Evolutionary conservation across 2,113 vertebrate genomes (phyloP).

Genomic region (Crotalus horridus): DNA sequence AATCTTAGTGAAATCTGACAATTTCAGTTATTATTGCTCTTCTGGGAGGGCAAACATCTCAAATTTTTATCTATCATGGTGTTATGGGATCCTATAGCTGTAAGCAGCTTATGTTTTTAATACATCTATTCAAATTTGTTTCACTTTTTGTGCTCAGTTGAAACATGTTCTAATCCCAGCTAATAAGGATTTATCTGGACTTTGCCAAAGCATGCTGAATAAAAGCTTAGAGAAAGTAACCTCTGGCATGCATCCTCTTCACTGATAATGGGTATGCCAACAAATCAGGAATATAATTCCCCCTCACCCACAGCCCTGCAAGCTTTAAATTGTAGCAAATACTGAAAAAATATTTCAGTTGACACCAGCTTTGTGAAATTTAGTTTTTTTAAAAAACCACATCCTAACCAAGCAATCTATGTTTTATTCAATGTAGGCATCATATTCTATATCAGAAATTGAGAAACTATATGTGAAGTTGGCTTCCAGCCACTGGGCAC

Average conservation of each 20-base stretch:
- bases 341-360: neutral
- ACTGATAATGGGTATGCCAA: neutral
- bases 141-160: neutral
- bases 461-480: neutral
- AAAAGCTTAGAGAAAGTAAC: neutral
- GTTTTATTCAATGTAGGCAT: neutral
- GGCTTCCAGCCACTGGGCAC: neutral
- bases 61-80: neutral
- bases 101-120: slow-evolving; percentile 14
- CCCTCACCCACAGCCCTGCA: neutral
- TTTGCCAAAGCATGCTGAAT: neutral
- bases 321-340: neutral
- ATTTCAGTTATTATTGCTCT: neutral
- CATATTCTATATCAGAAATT: neutral
- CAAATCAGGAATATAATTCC: neutral
- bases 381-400: neutral
- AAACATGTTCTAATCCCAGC: slow-evolving; percentile 8
- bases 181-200: slow-evolving; percentile 11
- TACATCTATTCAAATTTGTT: slow-evolving; percentile 5
- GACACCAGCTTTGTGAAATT: neutral
- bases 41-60: neutral
- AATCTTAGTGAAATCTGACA: neutral
- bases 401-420: neutral
- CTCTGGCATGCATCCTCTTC: neutral
- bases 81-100: neutral